Evolutionary conservation across 2,113 vertebrate genomes (phyloP), one percentile per base, ranked within the genome.

Genomic region (Seriola quinqueradiata): DNA sequence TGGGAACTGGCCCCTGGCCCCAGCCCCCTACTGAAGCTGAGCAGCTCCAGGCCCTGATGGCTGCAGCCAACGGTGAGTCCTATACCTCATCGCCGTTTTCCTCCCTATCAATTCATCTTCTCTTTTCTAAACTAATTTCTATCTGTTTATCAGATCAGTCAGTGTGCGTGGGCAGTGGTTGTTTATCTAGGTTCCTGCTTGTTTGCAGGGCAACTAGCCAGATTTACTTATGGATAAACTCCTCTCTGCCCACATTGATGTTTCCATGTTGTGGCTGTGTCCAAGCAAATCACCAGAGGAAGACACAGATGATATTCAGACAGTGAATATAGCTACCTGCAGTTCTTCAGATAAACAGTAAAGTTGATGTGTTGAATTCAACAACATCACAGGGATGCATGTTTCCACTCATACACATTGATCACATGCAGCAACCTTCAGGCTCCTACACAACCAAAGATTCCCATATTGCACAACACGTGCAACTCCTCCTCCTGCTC

Each of bases 1-100:
- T 99, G 93, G 98, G 98, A 96, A 97, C 97, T 17, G 97, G 98
- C 91, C 97, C 97, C 69, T 99, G 98, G 98, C 97, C 98, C 23
- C 98, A 97, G 92, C 98, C 98, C 92, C 98, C 98, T 70, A 98
- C 98, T 81, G 98, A 99, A 87, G 98, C 98, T 0, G 98, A 99
- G 93, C 95, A 99, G 95, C 97, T 99, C 87, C 98, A 99, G 89
- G 98, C 98, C 55, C 96, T 99, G 95, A 99, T 99, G 96, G 98
- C 98, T 16, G 98, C 98, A 13, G 97, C 98, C 57, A 98, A 98
- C 0, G 98, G 98, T 99, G 90, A 96, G 90, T 72, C 70, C 61
- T 32, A 75, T 44, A 84, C 83, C 75, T 60, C 2, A 8, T 75
- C 72, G 57, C 44, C 17, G 40, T 50, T 13, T 54, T 44, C 4